Evolutionary conservation across 2,888 invertebrate genomes (phyloP).

Genomic region (Tanaodytes sp.): DNA sequence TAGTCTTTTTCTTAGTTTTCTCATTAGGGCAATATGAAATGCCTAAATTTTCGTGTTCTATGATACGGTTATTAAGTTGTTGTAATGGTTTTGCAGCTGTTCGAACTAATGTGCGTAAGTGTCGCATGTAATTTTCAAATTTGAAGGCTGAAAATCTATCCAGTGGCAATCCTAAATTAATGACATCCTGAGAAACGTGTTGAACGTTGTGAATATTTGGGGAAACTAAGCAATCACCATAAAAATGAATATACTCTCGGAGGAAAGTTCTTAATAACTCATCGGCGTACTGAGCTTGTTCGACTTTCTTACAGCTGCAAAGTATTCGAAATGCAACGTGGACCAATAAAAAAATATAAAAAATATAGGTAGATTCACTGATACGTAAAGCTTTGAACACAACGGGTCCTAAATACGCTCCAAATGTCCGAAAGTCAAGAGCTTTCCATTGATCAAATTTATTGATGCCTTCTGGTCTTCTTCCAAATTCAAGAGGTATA

Average conservation of each 20-base stretch:
- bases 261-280: neutral
- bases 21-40: neutral
- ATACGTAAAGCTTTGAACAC: neutral
- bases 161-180: constrained; percentile 1
- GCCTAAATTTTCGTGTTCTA: neutral
- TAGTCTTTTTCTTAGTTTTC: neutral
- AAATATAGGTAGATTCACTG: neutral
- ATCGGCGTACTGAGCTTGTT: neutral
- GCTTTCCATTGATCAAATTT: constrained; percentile 1
- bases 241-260: neutral
- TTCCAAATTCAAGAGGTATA: constrained; percentile 24
- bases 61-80: neutral
- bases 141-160: constrained; percentile 9
- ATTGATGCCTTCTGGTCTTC: constrained; percentile 18
- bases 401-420: neutral
- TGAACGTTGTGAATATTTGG: constrained; percentile 9
- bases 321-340: neutral
- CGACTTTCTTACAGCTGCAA: neutral
- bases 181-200: constrained; percentile 3
- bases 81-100: constrained; percentile 6
- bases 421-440: neutral
- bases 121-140: constrained; percentile 10
- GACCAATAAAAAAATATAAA: neutral
- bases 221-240: constrained; percentile 5
- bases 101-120: constrained; percentile 10